These are phyloP conservation scores for Frieseomelitta varia DNA, from an alignment of 1,140 invertebrate species.

Conservation along the genomic window DNA sequence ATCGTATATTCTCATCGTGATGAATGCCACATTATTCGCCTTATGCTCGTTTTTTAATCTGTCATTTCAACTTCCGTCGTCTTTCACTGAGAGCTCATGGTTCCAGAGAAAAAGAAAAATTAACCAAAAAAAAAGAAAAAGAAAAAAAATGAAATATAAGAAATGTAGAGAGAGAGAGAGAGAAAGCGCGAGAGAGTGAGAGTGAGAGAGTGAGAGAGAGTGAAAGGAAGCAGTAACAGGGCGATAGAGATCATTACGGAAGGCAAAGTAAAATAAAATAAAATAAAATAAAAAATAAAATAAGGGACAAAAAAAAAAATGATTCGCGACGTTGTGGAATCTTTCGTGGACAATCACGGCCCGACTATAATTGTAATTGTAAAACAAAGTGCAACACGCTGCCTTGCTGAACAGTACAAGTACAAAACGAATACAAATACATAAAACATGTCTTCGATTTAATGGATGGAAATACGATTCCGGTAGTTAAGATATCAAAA, in stretches of 20 bases:
- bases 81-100: neutral
- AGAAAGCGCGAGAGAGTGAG: too few relatives aligned
- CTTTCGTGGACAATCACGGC: conserved; percentile 76
- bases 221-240: neutral
- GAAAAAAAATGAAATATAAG: neutral
- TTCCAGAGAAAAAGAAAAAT: conserved; percentile 1
- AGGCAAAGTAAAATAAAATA: neutral
- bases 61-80: conserved; percentile 3
- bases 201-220: neutral
- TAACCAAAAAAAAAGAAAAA: neutral
- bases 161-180: too few relatives aligned
- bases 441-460: conserved; percentile 81
- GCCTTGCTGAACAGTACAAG: conserved; percentile 83
- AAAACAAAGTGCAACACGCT: conserved; percentile 83
- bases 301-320: conserved; percentile 2
- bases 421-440: conserved; percentile 83
- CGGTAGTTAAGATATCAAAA: conserved; percentile 81
- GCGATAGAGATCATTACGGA: neutral
- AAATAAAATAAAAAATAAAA: neutral
- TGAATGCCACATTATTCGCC: neutral
- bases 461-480: conserved; percentile 78
- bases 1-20: neutral
- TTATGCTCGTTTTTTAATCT: conserved; percentile 6
- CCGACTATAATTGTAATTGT: conserved; percentile 80
- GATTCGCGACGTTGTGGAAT: conserved; percentile 73